Percentiles rank a stretch among this genome's conserved stretches.
Conservation (phyloP, 2,113 vertebrate species). For the Phoxinus phoxinus region DNA sequence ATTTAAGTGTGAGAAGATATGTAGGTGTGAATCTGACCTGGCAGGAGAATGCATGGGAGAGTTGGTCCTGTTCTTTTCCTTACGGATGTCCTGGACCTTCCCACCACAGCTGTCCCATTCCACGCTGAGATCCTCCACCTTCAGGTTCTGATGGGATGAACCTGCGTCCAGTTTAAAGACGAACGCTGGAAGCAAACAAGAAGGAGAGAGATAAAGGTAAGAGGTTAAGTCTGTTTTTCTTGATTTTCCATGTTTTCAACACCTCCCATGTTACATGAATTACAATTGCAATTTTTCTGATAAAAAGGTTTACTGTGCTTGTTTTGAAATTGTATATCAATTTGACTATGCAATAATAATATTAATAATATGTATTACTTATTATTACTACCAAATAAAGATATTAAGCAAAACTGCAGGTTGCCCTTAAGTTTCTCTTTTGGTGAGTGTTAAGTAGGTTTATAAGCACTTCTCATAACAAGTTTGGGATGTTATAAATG, state of each 20-base stretch:
- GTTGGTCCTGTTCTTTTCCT: slow-evolving; percentile 88
- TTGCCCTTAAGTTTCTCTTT: no score
- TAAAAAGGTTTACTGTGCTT: no score
- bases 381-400: neutral
- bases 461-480: no score
- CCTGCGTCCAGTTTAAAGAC: slow-evolving; percentile 87
- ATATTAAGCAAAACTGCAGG: neutral
- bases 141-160: slow-evolving; percentile 93
- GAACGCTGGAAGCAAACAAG: slow-evolving; percentile 78
- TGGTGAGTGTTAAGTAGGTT: no score
- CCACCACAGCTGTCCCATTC: slow-evolving; percentile 95
- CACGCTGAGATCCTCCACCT: slow-evolving; percentile 88
- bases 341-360: no score
- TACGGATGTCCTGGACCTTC: slow-evolving; percentile 93
- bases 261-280: neutral
- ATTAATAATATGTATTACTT: no score
- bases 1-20: slow-evolving; percentile 4
- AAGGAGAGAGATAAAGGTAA: neutral
- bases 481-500: no score
- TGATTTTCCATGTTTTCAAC: neutral
- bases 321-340: no score
- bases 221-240: neutral
- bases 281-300: no score
- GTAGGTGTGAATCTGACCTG: slow-evolving; percentile 74
- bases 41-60: slow-evolving; percentile 93